phyloP scores from a whole-genome alignment of 2,797 vertebrate genomes.

The Gymnothorax reevesii region DNA sequence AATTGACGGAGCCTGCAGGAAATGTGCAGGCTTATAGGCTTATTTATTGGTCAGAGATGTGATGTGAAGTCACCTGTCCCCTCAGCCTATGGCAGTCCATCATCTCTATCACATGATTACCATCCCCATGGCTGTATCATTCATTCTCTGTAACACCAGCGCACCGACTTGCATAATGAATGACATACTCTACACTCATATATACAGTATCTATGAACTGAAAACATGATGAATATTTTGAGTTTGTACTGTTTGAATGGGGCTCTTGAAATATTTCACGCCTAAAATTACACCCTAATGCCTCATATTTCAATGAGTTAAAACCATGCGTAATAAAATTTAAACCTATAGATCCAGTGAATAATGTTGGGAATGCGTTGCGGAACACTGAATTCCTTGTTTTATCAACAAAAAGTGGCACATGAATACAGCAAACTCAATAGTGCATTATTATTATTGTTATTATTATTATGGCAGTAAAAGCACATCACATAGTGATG shows the following conservation, averaged over 20 bases:
- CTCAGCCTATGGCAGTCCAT: slow-evolving; percentile 67
- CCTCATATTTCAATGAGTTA: not conserved
- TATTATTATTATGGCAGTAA: not conserved
- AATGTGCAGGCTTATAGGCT: not conserved
- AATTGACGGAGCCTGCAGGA: not conserved
- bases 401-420: not conserved
- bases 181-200: not conserved
- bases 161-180: not conserved
- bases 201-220: not conserved
- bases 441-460: not conserved
- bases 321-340: not conserved
- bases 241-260: not conserved
- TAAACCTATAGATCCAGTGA: not conserved
- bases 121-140: slow-evolving; percentile 43
- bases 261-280: not conserved
- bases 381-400: not conserved
- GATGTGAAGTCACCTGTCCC: slow-evolving; percentile 62
- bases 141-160: slow-evolving; percentile 29
- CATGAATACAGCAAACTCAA: not conserved
- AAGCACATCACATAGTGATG: too few species aligned
- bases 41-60: slow-evolving; percentile 4
- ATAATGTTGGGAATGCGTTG: not conserved
- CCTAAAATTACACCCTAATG: not conserved
- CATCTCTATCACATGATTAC: slow-evolving; percentile 48
- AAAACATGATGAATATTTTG: not conserved